Base-by-base conservation (phyloP, 2,888 invertebrate species). In the Gnatocerus cornutus region DNA sequence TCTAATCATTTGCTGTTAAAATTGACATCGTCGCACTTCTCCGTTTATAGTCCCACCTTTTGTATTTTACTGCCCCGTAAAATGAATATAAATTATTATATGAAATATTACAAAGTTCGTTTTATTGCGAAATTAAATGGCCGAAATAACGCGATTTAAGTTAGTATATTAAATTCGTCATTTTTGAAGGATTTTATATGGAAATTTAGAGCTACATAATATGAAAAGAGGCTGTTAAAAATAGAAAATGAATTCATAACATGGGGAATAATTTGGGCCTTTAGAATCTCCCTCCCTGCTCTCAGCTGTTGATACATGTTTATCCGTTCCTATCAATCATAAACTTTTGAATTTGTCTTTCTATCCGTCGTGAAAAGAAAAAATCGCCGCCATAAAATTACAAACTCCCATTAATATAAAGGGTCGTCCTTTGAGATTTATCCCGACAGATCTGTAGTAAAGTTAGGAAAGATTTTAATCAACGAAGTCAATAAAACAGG, bases 401-500 rank as follows among this genome's bases (percentile, higher is more conserved):
- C 48, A 50, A 50, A 50, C 9, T 29, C 9, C 48, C 48, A 29
- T 50, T 50, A 50, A 50, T 50, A 50, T 29, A 7, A 16, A 55
- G 16, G 21, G 12, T 43, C 12, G 1, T 50, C 6, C 10, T 3
- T 6, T 1, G 12, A 43, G 56, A 55, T 55, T 55, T 55, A 55
- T 39, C 21, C 2, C n/a, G 46, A 50, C 48, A 50, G 48, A 50
- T 39, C 56, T 12, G 52, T 14, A 33, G 30, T 39, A 21, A 55
- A 55, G 1, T 55, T 55, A 12, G n/a, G 13, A 41, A n/a, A n/a
- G 46, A 10, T 33, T 46, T 59, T 59, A 59, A 59, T 59, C 59
- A 59, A 14, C 46, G 43, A 41, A 59, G 13, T 59, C 59, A 46
- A 59, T 59, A 59, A 59, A 59, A 59, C 59, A 59, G 10, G 59